Evolutionary conservation across 1,140 invertebrate species (phyloP), one percentile per base, ranked within the genome.

Genomic region (Caligus rogercresseyi): DNA sequence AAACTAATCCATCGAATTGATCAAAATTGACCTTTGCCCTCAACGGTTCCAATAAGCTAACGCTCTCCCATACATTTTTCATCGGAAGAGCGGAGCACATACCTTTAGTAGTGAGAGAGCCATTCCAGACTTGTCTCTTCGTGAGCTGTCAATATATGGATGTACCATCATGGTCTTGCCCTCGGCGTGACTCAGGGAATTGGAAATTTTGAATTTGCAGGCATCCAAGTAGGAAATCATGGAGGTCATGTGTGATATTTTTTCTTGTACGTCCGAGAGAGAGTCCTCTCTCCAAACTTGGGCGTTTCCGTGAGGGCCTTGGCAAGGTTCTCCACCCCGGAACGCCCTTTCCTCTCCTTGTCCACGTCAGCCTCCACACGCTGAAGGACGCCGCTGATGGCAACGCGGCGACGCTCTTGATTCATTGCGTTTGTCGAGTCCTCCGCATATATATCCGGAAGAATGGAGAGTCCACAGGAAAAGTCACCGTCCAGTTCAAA

Each of bases 371-470:
- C 82, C 66, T 84, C 83, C 25, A 91, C 82, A 65, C 90, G 70
- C 67, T 89, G 83, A 4, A 90, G 69, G 21, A 90, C 79, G 71
- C 88, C 85, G 25, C 88, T 76, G n/a, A 92, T 72, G 11, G 70
- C 68, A 67, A 86, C 81, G 76, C 86, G 88, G 68, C 90, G 77
- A 56, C 90, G 74, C 69, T 93, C 90, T 59, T 81, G 78, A 71
- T 94, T 92, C 90, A 96, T 94, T 14, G 85, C 84, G 66, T 93
- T 79, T 1, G 87, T 89, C 58, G 86, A 82, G 74, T 95, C 89
- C 73, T 96, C 90, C 65, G 89, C 89, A 74, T 92, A 94, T 75
- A 92, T 93, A 72, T 94, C 89, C 0, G 90, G 87, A 31, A 95
- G 73, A 23, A 43, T 43, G 31, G 31, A 92, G 75, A 72, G 93